Evolutionary conservation across 1,140 invertebrate species (phyloP), one percentile per base, ranked within the genome.

Genomic region (Philopotamus ludificatus): DNA sequence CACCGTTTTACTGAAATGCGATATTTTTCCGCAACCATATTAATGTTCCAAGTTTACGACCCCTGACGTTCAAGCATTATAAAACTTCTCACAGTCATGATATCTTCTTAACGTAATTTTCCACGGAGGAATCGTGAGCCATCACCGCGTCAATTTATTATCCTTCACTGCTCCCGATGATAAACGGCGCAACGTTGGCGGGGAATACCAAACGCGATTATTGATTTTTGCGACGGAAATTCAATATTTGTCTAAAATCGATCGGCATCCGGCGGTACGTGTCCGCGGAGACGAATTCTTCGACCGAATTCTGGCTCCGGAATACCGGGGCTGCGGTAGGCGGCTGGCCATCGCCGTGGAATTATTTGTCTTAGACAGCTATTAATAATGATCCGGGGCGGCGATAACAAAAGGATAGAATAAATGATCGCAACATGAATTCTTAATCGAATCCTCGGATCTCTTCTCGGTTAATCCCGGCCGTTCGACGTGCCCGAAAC

Each of bases 311-410:
- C 50, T 53, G 28, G 21, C 4, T 10, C 21, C 28, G 21, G 23
- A 26, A 53, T 53, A 1, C 21, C 22, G 3, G 50, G n/a, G 7
- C 1, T 15, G 2, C 50, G 21, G 50, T n/a, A 50, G 50, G 50
- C 50, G 50, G 22, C 28, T 7, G 4, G 12, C 4, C 28, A 34
- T 34, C 28, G 12, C 23, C 50, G 50, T 25, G 18, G 50, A 53
- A 53, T 53, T 53, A 53, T 53, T 53, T 53, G 50, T 53, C 28
- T 53, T 26, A 22, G 50, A 53, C 50, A 53, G 50, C 50, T 53
- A 53, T 53, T 53, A 53, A 53, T 53, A 53, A 53, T 23, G 50
- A 34, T 34, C 12, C 28, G 12, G 21, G 50, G 50, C 18, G 20
- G 21, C 50, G 50, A 53, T 49, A 49, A 49, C 47, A 49, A 49